phyloP scores from a whole-genome alignment of 92 coral and sea anemone species.

The Bergia sp. region DNA sequence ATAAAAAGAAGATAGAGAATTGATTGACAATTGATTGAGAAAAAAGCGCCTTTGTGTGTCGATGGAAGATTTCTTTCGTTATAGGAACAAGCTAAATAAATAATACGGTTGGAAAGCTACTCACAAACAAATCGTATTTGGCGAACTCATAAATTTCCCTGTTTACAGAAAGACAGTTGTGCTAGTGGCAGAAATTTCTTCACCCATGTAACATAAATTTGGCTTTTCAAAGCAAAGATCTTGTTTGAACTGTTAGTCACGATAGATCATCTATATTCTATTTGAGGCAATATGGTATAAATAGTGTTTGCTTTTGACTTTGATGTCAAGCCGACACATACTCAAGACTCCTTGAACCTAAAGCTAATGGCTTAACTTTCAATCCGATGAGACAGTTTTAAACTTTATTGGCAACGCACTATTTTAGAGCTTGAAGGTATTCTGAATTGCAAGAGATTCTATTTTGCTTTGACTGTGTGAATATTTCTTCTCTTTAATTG shows the following conservation, averaged over 20 bases:
- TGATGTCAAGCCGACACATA: not conserved
- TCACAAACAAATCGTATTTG: not conserved
- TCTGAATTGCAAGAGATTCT: not conserved
- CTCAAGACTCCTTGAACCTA: not conserved
- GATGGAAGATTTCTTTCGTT: not conserved
- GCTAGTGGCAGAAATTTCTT: not conserved
- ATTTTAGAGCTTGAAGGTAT: not conserved
- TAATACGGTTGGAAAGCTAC: not conserved
- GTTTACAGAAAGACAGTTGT: not conserved
- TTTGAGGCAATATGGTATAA: not conserved
- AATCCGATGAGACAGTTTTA: too few relatives aligned
- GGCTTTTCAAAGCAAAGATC: not conserved
- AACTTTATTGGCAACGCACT: not conserved
- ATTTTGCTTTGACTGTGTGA: too few relatives aligned
- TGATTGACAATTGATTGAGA: not conserved
- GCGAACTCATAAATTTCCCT: not conserved
- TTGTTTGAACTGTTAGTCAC: not conserved
- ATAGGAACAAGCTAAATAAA: not conserved
- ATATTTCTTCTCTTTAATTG: too few relatives aligned
- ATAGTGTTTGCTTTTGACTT: not conserved
- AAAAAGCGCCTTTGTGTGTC: not conserved
- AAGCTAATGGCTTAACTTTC: not conserved
- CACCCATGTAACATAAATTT: too few relatives aligned
- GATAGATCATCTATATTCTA: not conserved
- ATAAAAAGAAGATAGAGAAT: too few relatives aligned